phyloP scores from a whole-genome alignment of 2,888 invertebrate species.

The Cylloceria caligata region DNA sequence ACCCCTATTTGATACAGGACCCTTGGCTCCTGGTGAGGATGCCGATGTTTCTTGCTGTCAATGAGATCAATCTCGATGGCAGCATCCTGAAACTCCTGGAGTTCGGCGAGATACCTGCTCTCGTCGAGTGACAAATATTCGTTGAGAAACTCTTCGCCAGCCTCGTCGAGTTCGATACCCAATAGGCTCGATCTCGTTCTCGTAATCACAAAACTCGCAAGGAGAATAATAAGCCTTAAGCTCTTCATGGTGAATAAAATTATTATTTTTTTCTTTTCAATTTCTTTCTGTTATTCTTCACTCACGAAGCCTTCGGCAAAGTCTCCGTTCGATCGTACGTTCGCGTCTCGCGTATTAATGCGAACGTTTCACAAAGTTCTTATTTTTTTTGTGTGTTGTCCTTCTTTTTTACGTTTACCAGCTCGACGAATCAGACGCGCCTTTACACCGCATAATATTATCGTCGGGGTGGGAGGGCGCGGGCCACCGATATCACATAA shows the following conservation, averaged over 20 bases:
- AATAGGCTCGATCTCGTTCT: constrained; percentile 69
- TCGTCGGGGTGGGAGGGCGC: constrained; percentile 39
- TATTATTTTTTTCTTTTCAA: background rate
- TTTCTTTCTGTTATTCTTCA: background rate
- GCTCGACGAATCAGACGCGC: constrained; percentile 50
- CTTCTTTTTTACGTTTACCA: constrained; percentile 40
- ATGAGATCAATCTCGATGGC: constrained; percentile 82
- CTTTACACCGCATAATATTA: constrained; percentile 66
- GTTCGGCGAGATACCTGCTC: constrained; percentile 76
- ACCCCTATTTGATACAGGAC: constrained; percentile 92
- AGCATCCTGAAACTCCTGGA: constrained; percentile 78
- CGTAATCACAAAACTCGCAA: constrained; percentile 56
- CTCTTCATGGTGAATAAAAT: constrained; percentile 51
- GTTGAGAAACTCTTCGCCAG: constrained; percentile 78
- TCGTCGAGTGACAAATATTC: constrained; percentile 78
- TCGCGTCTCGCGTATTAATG: constrained; percentile 28
- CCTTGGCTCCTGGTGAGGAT: constrained; percentile 85
- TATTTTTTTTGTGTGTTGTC: background rate
- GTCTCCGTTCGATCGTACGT: background rate
- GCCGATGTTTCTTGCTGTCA: constrained; percentile 76
- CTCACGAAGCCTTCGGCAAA: background rate
- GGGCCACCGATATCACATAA: constrained; percentile 64
- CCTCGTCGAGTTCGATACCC: constrained; percentile 76
- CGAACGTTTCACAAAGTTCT: constrained; percentile 8
- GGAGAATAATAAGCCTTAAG: constrained; percentile 49